Base-by-base conservation (phyloP, 2,888 invertebrate species). In the Brachyopa scutellaris region DNA sequence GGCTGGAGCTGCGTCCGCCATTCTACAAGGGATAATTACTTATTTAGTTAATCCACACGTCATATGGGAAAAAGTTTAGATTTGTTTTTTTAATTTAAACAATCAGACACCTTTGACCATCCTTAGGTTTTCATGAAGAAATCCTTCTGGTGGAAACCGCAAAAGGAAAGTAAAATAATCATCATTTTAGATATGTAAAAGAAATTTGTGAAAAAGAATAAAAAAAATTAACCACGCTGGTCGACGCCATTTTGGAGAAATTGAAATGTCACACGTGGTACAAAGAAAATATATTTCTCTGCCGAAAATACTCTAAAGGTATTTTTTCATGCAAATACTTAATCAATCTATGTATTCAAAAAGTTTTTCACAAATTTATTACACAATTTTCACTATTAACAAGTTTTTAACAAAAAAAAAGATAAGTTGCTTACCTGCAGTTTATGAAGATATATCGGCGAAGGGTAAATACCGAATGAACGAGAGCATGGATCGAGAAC, bases 1-100 rank as follows among this genome's bases (percentile, higher is more conserved):
- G 97, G 97, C 97, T 95, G 97, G 97, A 96, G 97, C 97, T 93
- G 97, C 95, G 96, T 98, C 98, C 96, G 98, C 98, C 98, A 98
- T 98, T 93, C 95, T 95, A 87, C 0, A 89, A 90, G 17, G 1
- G 61, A 38, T 13, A 76, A 38, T 4, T 4, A 42, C n/a, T 13
- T 57, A 13, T 1, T 1, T 49, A 1, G 8, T 31, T 8, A 38
- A 6, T 55, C 33, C 49, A 49, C 9, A 47, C 21, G 36, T 53
- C 45, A 36, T 9, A 19, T 8, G 0, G 4, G 9, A 33, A 13
- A 26, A 15, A 21, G 4, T n/a, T n/a, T 29, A 1, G 0, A 11
- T 45, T 8, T 19, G 6, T 59, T 21, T 4, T 4, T 29, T 21
- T 17, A 7, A 13, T 45, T 33, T 11, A 2, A 53, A 53, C 19